Base-by-base conservation (phyloP, 1,140 invertebrate genomes). In the Drosophila nasuta region DNA sequence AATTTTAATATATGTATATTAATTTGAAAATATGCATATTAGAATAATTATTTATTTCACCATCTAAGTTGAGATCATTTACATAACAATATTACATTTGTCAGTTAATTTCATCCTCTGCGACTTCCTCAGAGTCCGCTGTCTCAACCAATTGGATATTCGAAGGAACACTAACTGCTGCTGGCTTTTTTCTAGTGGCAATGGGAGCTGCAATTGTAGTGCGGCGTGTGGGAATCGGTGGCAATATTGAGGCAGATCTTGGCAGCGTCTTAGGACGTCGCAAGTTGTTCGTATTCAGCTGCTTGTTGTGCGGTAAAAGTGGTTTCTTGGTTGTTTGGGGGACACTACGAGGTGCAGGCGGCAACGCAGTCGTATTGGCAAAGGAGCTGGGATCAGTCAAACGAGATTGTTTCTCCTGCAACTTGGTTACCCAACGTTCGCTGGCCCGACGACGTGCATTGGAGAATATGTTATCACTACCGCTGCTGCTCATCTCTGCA, bases 391-490 rank as follows among this genome's bases (percentile, higher is more conserved):
- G 30, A 13, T 68, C 65, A 11, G 13, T 35, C 28, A 8, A 35
- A 17, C 51, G 51, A 2, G 30, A 54, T 11, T 13, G 51, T 15
- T 54, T 88, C n/a, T 81, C 65, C 41, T 78, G 65, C 43, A 85
- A 49, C 54, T 88, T 88, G 54, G 54, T 79, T 15, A 78, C 81
- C 85, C 85, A 88, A 38, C 64, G 67, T n/a, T 81, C 85, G 5
- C 85, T 71, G 49, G 81, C 85, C 8, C 85, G 70, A 15, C 85
- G 85, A 33, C 85, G 85, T 13, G 85, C 85, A 75, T 78, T 88
- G 62, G 81, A 52, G 15, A 28, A 33, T 1, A 64, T 64, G 62
- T 13, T 62, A 2, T 63, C 65, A 35, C 64, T 79, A 11, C 51
- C 11, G 38, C 5, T 33, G 59, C 20, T 25, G 20, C 20, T 25